A percentile compares a stretch with the other conserved stretches of the same genome.
Evolutionary conservation across 1,140 invertebrate genomes (phyloP).

Genomic region (Liolophura sinensis): DNA sequence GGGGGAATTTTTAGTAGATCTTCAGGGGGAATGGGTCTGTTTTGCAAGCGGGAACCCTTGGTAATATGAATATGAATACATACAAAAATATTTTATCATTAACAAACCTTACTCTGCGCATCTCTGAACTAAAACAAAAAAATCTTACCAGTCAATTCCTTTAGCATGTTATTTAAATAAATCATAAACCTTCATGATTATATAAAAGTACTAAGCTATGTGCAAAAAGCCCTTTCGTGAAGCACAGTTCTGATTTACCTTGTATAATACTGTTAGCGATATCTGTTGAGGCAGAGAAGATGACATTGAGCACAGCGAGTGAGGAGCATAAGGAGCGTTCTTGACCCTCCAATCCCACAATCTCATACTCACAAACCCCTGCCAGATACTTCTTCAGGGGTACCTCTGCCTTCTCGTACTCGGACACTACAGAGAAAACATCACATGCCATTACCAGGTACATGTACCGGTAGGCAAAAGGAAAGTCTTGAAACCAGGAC

Average conservation of each 20-base stretch:
- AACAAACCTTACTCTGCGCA: too few relatives aligned
- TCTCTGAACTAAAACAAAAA: too few relatives aligned
- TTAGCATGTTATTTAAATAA: too few relatives aligned
- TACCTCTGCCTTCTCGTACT: constrained; percentile 8
- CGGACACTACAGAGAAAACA: constrained; percentile 3
- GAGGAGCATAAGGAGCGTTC: constrained; percentile 28
- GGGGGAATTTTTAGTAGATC: too few relatives aligned
- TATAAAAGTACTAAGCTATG: background rate
- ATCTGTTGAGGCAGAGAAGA: constrained; percentile 20
- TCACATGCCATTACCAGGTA: constrained; percentile 3
- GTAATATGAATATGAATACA: too few relatives aligned
- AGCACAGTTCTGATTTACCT: constrained; percentile 21
- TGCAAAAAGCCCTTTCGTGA: constrained; percentile 3
- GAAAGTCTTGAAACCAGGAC: background rate
- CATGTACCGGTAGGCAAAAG: background rate
- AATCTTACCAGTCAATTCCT: too few relatives aligned
- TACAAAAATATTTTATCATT: too few relatives aligned
- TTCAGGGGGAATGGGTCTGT: too few relatives aligned
- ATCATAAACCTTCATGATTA: too few relatives aligned
- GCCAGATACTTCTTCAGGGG: constrained; percentile 30
- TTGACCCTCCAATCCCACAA: constrained; percentile 30
- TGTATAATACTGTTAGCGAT: constrained; percentile 19
- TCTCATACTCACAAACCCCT: constrained; percentile 36
- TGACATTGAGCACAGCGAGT: constrained; percentile 32
- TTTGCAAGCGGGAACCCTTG: too few relatives aligned